Evolutionary conservation across 53 echinoderm and acorn worm species (phyloP), one percentile per base, ranked within the genome.

Genomic region (Holothuria leucospilota): DNA sequence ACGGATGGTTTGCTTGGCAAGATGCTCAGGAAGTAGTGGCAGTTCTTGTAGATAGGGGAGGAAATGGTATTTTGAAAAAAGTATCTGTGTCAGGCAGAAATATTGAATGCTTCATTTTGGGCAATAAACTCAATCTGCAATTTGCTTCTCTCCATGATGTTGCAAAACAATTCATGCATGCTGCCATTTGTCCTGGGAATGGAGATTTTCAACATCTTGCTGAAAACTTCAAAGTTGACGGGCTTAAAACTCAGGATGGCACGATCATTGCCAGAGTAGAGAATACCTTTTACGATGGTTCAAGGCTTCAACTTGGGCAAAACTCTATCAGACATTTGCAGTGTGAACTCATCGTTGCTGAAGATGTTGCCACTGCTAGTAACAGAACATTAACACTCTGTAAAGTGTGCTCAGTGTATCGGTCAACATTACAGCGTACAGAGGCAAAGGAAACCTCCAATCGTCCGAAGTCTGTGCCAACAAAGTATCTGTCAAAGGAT

Each of bases 351-450:
- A 0, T 75, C 18, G 10, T 52, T 5, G 29, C 69, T 2, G 29
- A 69, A 30, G 26, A 28, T 28, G 69, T 69, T 12, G 69, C 69
- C 20, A 69, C 26, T 69, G 69, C 69, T 20, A 69, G 69, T 15
- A 52, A 75, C 20, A 75, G 51, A 25, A n/a, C 77, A 7, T 46
- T 52, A 8, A n/a, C 10, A 8, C 10, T 75, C 11, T 51, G 77
- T 21, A 51, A 52, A 8, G 77, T 51, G 8, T 51, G 77, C 41
- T 20, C 10, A 2, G 9, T 14, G 14, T 75, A 75, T 16, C 41
- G 26, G 46, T 46, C 51, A 6, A 42, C 77, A 20, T 26, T 75
- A 51, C 77, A 75, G 2, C 26, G 69, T 28, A 10, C 77, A 18
- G n/a, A 75, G 20, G 52, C 5, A 46, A 6, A 16, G 2, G 21